Percentiles rank a stretch among this genome's conserved stretches.
Conservation (phyloP, 2,888 invertebrate species). For the Drosophila neutralis region DNA sequence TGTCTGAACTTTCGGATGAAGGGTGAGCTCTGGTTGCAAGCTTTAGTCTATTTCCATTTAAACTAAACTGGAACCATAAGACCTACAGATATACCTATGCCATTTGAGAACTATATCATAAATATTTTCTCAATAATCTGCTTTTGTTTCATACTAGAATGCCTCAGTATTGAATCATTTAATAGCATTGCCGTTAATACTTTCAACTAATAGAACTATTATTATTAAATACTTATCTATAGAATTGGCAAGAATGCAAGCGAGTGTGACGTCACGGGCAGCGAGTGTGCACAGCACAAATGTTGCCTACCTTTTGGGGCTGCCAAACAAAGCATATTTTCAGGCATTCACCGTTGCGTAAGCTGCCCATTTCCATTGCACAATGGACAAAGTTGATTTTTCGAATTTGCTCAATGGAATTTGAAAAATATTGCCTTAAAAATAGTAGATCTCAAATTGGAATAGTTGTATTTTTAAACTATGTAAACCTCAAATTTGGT, state of each 20-base stretch:
- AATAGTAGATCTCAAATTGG: not conserved
- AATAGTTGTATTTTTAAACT: not conserved
- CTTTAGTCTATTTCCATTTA: no score
- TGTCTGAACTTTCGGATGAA: no score
- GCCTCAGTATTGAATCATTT: not conserved
- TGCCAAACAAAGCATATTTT: not conserved
- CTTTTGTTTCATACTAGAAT: not conserved
- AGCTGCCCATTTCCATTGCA: not conserved
- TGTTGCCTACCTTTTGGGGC: slow-evolving; percentile 23
- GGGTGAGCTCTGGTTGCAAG: no score
- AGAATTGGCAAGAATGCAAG: not conserved
- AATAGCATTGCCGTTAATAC: not conserved
- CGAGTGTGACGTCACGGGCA: slow-evolving; percentile 39
- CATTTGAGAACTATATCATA: not conserved
- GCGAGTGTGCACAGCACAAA: not conserved
- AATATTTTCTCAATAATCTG: not conserved
- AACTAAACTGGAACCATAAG: not conserved
- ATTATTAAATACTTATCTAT: not conserved
- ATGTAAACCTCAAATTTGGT: no score
- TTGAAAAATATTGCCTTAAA: not conserved
- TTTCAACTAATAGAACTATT: no score
- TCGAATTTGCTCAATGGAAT: not conserved
- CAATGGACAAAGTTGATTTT: not conserved
- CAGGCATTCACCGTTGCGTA: not conserved
- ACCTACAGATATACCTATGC: not conserved